A percentile compares a stretch with the other conserved stretches of the same genome.
These are phyloP conservation scores for Habrosyne pyritoides DNA, from an alignment of 2,888 invertebrate genomes.

Conservation along the genomic window DNA sequence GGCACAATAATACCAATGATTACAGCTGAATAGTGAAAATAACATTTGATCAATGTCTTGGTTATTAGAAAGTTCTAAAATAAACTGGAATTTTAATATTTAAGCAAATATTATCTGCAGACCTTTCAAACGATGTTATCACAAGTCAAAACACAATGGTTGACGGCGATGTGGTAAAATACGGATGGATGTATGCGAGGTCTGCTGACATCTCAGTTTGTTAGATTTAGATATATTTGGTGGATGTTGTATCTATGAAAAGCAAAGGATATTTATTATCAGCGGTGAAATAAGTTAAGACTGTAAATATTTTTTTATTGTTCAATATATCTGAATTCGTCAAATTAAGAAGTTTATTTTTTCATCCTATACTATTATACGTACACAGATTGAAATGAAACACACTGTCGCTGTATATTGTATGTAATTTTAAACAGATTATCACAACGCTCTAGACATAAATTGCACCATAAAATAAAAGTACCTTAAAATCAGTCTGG, in stretches of 20 bases:
- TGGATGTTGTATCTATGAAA: background rate
- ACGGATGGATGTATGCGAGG: background rate
- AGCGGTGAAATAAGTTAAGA: conserved; percentile 43
- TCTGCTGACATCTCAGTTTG: background rate
- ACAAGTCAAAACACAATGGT: background rate
- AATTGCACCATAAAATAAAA: conserved; percentile 83
- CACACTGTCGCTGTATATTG: conserved; percentile 64
- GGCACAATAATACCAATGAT: background rate
- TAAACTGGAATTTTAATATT: no score
- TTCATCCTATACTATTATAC: background rate
- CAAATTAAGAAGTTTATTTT: conserved; percentile 28
- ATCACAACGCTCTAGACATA: conserved; percentile 84
- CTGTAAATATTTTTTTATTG: conserved; percentile 74
- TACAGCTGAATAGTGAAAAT: background rate
- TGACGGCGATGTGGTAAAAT: background rate
- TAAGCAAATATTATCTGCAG: background rate
- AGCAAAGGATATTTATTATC: conserved; percentile 28
- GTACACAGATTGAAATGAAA: conserved; percentile 25
- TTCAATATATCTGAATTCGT: conserved; percentile 60
- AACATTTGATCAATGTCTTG: background rate
- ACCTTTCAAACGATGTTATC: background rate
- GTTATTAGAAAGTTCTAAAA: background rate
- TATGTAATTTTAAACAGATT: conserved; percentile 82
- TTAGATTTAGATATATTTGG: background rate
- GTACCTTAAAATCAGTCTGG: conserved; percentile 84